A percentile compares a stretch with the other conserved stretches of the same genome.
Evolutionary conservation across 2,888 invertebrate genomes (phyloP).

Genomic region (Charanyca ferruginea): DNA sequence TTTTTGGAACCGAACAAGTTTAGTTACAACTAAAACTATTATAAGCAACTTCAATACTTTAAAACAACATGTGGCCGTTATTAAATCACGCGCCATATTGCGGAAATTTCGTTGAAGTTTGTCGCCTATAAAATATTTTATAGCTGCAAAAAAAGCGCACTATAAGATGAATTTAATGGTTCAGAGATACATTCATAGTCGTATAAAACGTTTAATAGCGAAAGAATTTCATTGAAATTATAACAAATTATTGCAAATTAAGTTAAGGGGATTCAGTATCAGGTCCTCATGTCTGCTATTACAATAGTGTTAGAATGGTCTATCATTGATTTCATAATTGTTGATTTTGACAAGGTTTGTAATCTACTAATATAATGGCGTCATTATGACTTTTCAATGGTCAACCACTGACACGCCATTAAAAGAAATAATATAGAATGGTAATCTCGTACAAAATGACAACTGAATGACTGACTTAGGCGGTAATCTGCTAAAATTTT

Average conservation of each 20-base stretch:
- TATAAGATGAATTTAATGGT: constrained; percentile 61
- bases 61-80: constrained; percentile 70
- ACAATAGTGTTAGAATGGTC: too few species aligned
- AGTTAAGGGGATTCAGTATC: too few species aligned
- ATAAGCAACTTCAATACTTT: constrained; percentile 66
- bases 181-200: constrained; percentile 43
- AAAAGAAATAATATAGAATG: too few species aligned
- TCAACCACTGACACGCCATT: too few species aligned
- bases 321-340: too few species aligned
- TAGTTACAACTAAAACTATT: constrained; percentile 47
- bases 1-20: constrained; percentile 43
- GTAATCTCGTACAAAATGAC: too few species aligned
- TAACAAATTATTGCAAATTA: background rate
- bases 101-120: constrained; percentile 70
- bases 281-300: too few species aligned
- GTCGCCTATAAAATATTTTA: constrained; percentile 71
- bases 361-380: too few species aligned
- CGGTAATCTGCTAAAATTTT: too few species aligned
- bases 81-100: constrained; percentile 77
- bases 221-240: constrained; percentile 3
- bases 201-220: constrained; percentile 42
- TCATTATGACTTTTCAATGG: too few species aligned
- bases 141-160: constrained; percentile 62
- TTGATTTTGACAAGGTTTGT: too few species aligned
- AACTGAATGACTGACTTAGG: too few species aligned